Percentiles rank a stretch among this genome's conserved stretches.
phyloP scores from a whole-genome alignment of 2,888 invertebrate genomes.

The Pterobdella sp. region DNA sequence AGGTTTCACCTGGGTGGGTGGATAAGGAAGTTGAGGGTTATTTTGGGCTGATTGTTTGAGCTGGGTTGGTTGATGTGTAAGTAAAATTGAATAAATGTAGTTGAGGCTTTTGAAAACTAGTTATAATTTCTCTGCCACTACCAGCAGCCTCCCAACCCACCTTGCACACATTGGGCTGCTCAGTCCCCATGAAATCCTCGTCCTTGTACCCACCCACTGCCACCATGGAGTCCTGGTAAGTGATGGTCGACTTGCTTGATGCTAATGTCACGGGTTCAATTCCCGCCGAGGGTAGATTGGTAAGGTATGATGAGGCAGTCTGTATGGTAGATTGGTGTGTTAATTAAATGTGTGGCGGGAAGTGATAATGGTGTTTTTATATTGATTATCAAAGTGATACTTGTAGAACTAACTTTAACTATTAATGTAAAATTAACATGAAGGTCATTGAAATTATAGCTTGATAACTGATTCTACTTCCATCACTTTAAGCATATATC shows the following conservation, averaged over 20 bases:
- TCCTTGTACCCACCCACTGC: conserved; percentile 23
- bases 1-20: conserved; percentile 34
- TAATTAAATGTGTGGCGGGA: background rate
- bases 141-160: no score
- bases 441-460: background rate
- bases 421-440: background rate
- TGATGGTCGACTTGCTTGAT: background rate
- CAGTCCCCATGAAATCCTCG: conserved; percentile 31
- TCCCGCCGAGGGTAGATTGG: conserved; percentile 1
- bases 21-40: no score
- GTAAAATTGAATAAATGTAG: background rate
- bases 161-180: conserved; percentile 53
- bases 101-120: background rate
- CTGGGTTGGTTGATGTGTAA: background rate
- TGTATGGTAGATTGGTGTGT: no score
- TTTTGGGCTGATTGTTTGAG: background rate
- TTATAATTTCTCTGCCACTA: background rate
- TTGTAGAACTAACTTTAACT: background rate
- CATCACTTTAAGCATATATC: background rate
- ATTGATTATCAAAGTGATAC: background rate
- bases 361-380: background rate
- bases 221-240: background rate
- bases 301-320: background rate
- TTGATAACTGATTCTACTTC: background rate
- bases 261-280: conserved; percentile 6